phyloP scores from a whole-genome alignment of 2,888 invertebrate species.

The Ichneumon xanthorius region DNA sequence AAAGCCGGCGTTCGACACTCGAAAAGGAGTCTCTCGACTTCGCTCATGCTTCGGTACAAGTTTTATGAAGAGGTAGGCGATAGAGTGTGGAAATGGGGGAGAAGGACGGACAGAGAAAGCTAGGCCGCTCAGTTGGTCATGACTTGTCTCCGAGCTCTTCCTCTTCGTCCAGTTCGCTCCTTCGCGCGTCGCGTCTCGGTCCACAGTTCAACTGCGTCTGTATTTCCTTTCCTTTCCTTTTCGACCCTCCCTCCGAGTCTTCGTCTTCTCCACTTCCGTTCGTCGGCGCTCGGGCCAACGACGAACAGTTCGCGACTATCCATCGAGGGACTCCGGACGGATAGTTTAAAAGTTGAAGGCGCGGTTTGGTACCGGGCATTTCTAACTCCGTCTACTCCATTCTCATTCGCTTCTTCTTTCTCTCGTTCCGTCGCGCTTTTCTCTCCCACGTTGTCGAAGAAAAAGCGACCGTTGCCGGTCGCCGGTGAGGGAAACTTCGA shows the following conservation, averaged over 20 bases:
- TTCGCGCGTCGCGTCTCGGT: neutral
- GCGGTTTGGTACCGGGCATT: constrained; percentile 79
- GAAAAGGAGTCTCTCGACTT: constrained; percentile 53
- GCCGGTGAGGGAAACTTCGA: constrained; percentile 72
- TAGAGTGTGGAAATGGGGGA: constrained; percentile 23
- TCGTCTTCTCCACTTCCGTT: constrained; percentile 40
- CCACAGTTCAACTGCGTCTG: constrained; percentile 6
- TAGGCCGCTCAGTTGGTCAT: constrained; percentile 40
- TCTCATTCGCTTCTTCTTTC: constrained; percentile 3
- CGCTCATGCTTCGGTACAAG: constrained; percentile 55
- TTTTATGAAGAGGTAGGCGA: constrained; percentile 49
- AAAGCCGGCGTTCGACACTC: constrained; percentile 59
- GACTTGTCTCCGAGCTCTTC: constrained; percentile 41
- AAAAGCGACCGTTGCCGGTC: constrained; percentile 31
- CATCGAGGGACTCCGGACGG: constrained; percentile 39
- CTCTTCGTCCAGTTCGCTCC: constrained; percentile 48
- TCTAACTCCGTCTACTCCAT: constrained; percentile 67
- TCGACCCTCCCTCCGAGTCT: constrained; percentile 5
- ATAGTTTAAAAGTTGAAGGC: constrained; percentile 79
- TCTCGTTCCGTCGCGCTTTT: constrained; percentile 2
- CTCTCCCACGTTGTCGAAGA: constrained; percentile 17
- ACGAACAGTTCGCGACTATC: constrained; percentile 12
- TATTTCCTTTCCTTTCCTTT: constrained; percentile 21
- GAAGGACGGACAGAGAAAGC: constrained; percentile 59
- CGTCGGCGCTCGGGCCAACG: constrained; percentile 33